These are phyloP conservation scores for Limanda limanda DNA, from an alignment of 2,113 vertebrate species.

Conservation along the genomic window DNA sequence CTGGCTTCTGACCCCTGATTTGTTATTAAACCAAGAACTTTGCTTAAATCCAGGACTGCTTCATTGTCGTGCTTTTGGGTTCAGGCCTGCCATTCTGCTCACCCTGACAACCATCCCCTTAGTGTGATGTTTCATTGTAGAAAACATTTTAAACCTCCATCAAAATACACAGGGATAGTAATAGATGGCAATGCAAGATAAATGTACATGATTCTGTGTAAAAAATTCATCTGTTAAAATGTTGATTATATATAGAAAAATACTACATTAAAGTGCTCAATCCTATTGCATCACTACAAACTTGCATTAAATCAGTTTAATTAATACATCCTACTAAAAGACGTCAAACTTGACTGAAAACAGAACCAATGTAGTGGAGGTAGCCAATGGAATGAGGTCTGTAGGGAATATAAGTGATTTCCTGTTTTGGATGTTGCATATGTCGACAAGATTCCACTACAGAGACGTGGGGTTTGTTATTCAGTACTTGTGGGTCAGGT, in stretches of 20 bases:
- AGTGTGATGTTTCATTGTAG: not conserved
- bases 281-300: not conserved
- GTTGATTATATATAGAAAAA: no score
- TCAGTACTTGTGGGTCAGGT: not conserved
- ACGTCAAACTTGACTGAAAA: not conserved
- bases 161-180: no score
- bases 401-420: conserved; percentile 21
- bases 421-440: conserved; percentile 7
- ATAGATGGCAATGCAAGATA: no score
- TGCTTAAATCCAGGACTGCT: no score
- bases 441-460: not conserved
- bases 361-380: not conserved
- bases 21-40: no score
- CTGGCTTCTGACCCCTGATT: no score
- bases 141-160: not conserved
- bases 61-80: no score
- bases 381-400: not conserved
- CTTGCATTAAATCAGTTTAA: not conserved
- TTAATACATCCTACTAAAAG: not conserved
- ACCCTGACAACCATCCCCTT: no score
- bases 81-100: no score
- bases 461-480: not conserved
- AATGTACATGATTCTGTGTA: no score
- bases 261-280: no score
- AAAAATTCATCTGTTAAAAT: no score